Evolutionary conservation across 2,888 invertebrate species (phyloP).

Genomic region (Hemicrepidius hirtus): DNA sequence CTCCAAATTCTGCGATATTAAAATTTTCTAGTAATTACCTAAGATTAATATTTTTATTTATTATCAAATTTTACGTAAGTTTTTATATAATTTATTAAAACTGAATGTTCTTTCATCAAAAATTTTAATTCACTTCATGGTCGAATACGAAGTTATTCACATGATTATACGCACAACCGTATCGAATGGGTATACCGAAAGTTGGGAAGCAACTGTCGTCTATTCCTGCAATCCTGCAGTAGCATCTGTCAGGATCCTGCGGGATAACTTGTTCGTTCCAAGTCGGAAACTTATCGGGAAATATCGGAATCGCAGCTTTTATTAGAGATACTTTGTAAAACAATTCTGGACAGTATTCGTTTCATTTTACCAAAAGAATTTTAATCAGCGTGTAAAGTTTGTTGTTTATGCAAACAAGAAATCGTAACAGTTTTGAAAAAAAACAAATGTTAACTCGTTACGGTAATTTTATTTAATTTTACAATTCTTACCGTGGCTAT

Average conservation of each 20-base stretch:
- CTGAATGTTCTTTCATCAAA: neutral
- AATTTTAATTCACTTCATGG: slow-evolving; percentile 16
- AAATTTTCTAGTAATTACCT: neutral
- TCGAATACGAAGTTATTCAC: slow-evolving; percentile 35
- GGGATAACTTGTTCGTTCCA: slow-evolving; percentile 47
- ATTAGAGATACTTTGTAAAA: slow-evolving; percentile 47
- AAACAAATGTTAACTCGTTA: neutral
- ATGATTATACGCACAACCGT: slow-evolving; percentile 22
- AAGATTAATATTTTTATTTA: neutral
- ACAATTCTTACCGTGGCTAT: neutral
- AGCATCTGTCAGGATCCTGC: slow-evolving; percentile 54
- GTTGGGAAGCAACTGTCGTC: slow-evolving; percentile 47
- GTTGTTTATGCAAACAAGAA: neutral
- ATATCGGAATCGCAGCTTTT: slow-evolving; percentile 47
- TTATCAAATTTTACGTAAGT: neutral
- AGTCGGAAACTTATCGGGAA: slow-evolving; percentile 40
- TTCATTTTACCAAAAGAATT: slow-evolving; percentile 15
- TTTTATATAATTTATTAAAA: neutral
- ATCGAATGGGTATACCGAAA: slow-evolving; percentile 16
- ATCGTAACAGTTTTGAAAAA: no score
- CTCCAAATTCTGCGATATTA: neutral
- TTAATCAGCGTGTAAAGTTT: neutral
- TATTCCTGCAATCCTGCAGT: slow-evolving; percentile 54
- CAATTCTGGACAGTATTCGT: slow-evolving; percentile 31
- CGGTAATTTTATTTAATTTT: slow-evolving; percentile 12